Evolutionary conservation across 2,888 invertebrate genomes (phyloP), one percentile per base, ranked within the genome.

Genomic region (Synanthedon myopaeformis): DNA sequence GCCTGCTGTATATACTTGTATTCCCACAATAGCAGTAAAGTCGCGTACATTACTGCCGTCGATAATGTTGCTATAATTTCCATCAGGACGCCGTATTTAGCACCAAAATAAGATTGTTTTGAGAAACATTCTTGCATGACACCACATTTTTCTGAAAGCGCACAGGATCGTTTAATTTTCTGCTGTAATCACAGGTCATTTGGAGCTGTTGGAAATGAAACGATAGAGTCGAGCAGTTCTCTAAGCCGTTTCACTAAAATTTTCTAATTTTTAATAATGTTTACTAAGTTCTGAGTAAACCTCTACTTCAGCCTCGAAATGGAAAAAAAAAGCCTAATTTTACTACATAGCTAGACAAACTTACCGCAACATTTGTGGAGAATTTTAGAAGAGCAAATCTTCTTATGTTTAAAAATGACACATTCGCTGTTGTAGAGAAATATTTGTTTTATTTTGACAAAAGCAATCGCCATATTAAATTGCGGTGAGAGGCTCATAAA

Each of bases 401-500:
- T 67, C 52, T 73, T 69, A 2, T 56, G 57, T 45, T 66, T 52
- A 53, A 74, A 76, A 23, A 82, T 62, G 12, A 64, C 55, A 49
- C 85, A 85, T 60, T 85, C 84, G 61, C 72, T 79, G 58, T 85
- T 85, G 60, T 84, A 76, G 1, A 82, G 60, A 52, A 82, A 82
- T 55, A 79, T 77, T 54, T 72, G 63, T 52, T 73, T 76, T 45
- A 85, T 76, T 57, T 82, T 84, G 5, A 82, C 66, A 51, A 74
- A 73, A 0, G 81, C 83, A 51, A 73, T 76, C 1, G 79, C 83
- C 70, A 84, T 74, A 57, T 84, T 85, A 61, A 75, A 84, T 54
- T 83, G 84, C 2, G 85, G 85, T 0, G 82, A 84, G 3, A 85
- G 55, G 12, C 68, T 70, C 72, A 83, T 74, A 23, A 81, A 66